Conservation (phyloP, 1,140 invertebrate genomes). For the Frieseomelitta varia region DNA sequence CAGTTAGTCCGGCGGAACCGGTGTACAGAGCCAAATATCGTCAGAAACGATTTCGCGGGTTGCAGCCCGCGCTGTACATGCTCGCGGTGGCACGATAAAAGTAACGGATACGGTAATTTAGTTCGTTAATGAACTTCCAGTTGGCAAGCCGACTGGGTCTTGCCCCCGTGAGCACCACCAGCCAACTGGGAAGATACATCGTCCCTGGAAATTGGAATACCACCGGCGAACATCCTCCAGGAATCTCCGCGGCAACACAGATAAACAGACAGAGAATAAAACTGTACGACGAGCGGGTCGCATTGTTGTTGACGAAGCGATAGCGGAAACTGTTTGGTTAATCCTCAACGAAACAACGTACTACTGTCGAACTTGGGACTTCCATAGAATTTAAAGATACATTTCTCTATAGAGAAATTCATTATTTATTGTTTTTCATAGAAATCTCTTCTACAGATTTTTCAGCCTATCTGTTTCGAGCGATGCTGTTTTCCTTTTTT, state of each 20-base stretch:
- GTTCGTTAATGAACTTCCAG: conserved; percentile 74
- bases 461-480: too few relatives aligned
- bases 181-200: conserved; percentile 67
- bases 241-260: conserved; percentile 40
- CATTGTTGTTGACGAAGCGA: conserved; percentile 16
- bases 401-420: too few relatives aligned
- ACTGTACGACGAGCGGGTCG: conserved; percentile 12
- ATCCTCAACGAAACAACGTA: too few relatives aligned
- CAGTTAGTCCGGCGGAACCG: conserved; percentile 37
- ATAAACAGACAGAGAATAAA: conserved; percentile 58
- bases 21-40: conserved; percentile 62
- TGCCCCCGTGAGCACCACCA: conserved; percentile 43
- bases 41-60: conserved; percentile 61
- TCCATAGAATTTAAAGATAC: too few relatives aligned
- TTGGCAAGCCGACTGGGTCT: conserved; percentile 65
- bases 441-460: too few relatives aligned
- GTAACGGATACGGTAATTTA: conserved; percentile 74
- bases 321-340: background rate
- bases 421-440: too few relatives aligned
- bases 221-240: conserved; percentile 10
- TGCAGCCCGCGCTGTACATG: conserved; percentile 41
- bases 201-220: conserved; percentile 66
- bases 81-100: conserved; percentile 68
- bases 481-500: too few relatives aligned
- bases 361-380: too few relatives aligned